Evolutionary conservation across 2,888 invertebrate species (phyloP).

Genomic region (Coelogynopora nodosa): DNA sequence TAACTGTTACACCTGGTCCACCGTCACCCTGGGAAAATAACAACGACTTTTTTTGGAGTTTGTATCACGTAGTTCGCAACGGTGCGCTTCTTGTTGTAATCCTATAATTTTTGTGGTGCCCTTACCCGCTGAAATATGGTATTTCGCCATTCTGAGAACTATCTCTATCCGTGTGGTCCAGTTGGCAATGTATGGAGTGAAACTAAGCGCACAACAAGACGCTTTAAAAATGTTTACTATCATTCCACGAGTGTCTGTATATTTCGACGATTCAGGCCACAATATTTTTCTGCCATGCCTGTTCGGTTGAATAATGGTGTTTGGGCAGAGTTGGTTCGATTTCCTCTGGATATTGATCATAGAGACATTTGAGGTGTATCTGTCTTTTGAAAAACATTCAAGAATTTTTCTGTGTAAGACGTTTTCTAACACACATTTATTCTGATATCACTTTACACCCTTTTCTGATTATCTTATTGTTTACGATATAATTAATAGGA

Average conservation of each 20-base stretch:
- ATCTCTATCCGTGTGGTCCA: neutral
- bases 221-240: conserved; percentile 14
- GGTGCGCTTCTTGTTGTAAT: neutral
- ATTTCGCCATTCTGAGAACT: neutral
- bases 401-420: no score
- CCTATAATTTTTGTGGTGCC: neutral
- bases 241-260: neutral
- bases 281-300: neutral
- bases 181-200: neutral
- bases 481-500: no score
- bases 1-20: no score
- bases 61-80: neutral
- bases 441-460: no score
- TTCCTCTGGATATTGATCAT: conserved; percentile 17
- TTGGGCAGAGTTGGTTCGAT: neutral
- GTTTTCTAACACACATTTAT: no score
- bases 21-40: conserved; percentile 31
- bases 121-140: neutral
- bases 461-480: no score
- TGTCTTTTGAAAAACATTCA: no score
- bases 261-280: neutral
- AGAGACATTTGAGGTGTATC: no score
- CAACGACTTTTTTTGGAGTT: neutral
- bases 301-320: neutral
- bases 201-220: neutral